Evolutionary conservation across 23 tunicate genomes (phyloP).

Genomic region (Halocynthia roretzi): DNA sequence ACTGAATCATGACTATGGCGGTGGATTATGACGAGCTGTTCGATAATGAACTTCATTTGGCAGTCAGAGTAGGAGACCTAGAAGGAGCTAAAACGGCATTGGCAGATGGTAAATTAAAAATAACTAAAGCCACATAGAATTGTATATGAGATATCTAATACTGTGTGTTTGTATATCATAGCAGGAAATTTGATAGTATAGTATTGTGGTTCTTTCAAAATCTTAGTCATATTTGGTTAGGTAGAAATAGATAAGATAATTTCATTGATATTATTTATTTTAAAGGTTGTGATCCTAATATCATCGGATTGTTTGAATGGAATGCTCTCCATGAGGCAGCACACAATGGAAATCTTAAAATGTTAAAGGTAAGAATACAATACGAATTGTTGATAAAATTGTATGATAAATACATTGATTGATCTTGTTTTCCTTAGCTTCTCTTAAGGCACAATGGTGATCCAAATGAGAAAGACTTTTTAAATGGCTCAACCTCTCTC

Average conservation of each 20-base stretch:
- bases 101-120: conserved; percentile 25
- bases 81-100: conserved; percentile 41
- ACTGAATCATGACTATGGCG: background rate
- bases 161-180: no score
- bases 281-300: conserved; percentile 62
- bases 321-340: conserved; percentile 76
- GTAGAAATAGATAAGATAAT: no score
- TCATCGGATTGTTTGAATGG: conserved; percentile 77
- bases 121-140: no score
- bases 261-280: background rate
- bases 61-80: conserved; percentile 54
- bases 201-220: no score
- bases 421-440: conserved; percentile 10
- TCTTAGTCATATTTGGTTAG: no score
- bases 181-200: no score
- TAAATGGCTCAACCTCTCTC: conserved; percentile 49
- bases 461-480: conserved; percentile 42
- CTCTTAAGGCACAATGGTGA: conserved; percentile 37
- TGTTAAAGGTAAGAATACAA: conserved; percentile 29
- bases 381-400: background rate
- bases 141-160: no score
- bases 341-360: conserved; percentile 52
- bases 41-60: conserved; percentile 48
- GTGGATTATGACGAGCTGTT: conserved; percentile 7
- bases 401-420: background rate